Conservation (phyloP, 2,888 invertebrate species). For the Caenorhabditis becei region DNA sequence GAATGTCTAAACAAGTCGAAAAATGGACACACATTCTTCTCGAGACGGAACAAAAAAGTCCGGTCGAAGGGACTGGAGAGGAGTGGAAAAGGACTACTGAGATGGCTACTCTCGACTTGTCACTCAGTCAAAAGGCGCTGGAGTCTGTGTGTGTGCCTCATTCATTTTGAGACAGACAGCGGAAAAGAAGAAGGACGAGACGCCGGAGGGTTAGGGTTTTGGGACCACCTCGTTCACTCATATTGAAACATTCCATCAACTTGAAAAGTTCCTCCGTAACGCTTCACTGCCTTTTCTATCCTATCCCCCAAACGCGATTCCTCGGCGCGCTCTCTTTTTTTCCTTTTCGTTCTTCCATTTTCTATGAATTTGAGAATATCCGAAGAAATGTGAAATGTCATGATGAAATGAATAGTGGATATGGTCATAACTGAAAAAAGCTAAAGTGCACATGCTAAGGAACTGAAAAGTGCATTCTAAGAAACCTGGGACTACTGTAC, state of each 20-base stretch:
- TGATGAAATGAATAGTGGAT: neutral
- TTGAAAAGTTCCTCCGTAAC: slow-evolving; percentile 51
- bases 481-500: too few species aligned
- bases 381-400: too few species aligned
- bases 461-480: too few species aligned
- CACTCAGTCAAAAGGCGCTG: slow-evolving; percentile 57
- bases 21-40: slow-evolving; percentile 27
- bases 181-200: slow-evolving; percentile 13
- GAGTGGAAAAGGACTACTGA: slow-evolving; percentile 42
- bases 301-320: neutral
- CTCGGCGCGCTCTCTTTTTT: slow-evolving; percentile 13
- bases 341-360: slow-evolving; percentile 17
- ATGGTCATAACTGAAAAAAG: neutral
- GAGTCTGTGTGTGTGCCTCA: slow-evolving; percentile 35
- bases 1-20: slow-evolving; percentile 36
- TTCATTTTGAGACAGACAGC: slow-evolving; percentile 50
- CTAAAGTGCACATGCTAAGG: neutral
- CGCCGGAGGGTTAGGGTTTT: slow-evolving; percentile 22
- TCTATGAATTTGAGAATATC: neutral
- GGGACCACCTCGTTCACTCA: slow-evolving; percentile 61
- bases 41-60: slow-evolving; percentile 31
- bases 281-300: slow-evolving; percentile 37
- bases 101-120: slow-evolving; percentile 61
- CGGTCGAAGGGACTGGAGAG: slow-evolving; percentile 27
- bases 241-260: slow-evolving; percentile 60